Evolutionary conservation across 2,797 vertebrate species (phyloP), one percentile per base, ranked within the genome.

Genomic region (Lutjanus argentimaculatus): DNA sequence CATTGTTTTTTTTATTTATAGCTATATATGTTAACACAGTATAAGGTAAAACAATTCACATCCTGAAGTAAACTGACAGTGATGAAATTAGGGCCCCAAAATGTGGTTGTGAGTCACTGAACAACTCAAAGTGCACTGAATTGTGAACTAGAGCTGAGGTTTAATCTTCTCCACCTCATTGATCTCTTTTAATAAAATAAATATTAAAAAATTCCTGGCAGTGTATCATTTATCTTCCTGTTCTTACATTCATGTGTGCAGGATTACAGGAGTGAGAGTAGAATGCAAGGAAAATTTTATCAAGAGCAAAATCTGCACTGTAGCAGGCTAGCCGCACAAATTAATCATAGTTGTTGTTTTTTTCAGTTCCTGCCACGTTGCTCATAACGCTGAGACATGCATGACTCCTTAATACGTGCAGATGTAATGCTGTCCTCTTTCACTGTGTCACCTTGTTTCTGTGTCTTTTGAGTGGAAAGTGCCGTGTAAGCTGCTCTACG

Each of bases 21-120:
- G 30, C 40, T 58, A 7, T n/a, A 53, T 2, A 11, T 65, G n/a
- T 62, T 57, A 52, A 57, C 22, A 15, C 19, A 58, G 57, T n/a
- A 72, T 25, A 16, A 5, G 22, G 76, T 58, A 7, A 68, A 77
- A 59, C 22, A 58, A 14, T n/a, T 25, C 36, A 42, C 19, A 1
- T 2, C 43, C 36, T 36, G 11, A 46, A 19, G 49, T 14, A n/a
- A 75, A 62, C 7, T 13, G 13, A 48, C 55, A 68, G 57, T 77
- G 8, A 8, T n/a, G 19, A 64, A 71, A 61, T 14, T 7, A 72
- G 30, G 48, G 6, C 59, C 53, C 8, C 21, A 16, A 59, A 66
- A 61, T 74, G 43, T 46, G 52, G 65, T n/a, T 36, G 48, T 66
- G 75, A 76, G 22, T 87, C 82, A 77, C 79, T 5, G 17, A 67